Evolutionary conservation across 2,888 invertebrate genomes (phyloP).

Genomic region (Cephus runcator): DNA sequence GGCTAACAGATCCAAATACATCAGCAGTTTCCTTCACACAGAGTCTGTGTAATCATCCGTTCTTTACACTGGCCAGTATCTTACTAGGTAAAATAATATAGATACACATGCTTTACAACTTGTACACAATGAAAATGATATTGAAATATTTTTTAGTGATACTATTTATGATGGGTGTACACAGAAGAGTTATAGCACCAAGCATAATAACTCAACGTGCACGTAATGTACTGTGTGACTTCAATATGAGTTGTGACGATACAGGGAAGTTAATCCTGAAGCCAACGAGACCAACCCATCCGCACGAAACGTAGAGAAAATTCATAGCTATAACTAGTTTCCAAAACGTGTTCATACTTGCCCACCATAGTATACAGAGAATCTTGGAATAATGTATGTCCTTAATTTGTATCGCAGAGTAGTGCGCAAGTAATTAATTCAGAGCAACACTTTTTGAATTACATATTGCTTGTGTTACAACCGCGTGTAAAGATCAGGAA

Average conservation of each 20-base stretch:
- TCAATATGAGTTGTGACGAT: slow-evolving; percentile 98
- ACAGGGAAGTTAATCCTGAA: slow-evolving; percentile 95
- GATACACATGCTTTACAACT: background rate
- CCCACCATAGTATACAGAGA: too few species aligned
- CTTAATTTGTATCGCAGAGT: too few species aligned
- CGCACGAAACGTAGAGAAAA: slow-evolving; percentile 53
- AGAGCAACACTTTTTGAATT: too few species aligned
- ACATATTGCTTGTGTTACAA: too few species aligned
- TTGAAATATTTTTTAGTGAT: slow-evolving; percentile 72
- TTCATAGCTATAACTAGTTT: too few species aligned
- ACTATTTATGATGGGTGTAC: slow-evolving; percentile 89
- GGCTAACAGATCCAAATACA: slow-evolving; percentile 94
- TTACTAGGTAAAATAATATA: slow-evolving; percentile 74
- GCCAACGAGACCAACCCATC: slow-evolving; percentile 69
- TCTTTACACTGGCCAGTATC: slow-evolving; percentile 90
- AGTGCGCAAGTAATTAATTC: too few species aligned
- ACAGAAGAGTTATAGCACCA: slow-evolving; percentile 95
- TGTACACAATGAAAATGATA: background rate
- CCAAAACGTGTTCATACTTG: too few species aligned
- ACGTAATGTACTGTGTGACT: slow-evolving; percentile 89
- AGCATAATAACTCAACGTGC: slow-evolving; percentile 95
- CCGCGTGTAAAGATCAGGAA: too few species aligned
- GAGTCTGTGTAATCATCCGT: slow-evolving; percentile 92
- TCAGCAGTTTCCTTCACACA: slow-evolving; percentile 91
- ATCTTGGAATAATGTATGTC: too few species aligned